Base-by-base conservation (phyloP, 1,140 invertebrate species). In the Papilio machaon region DNA sequence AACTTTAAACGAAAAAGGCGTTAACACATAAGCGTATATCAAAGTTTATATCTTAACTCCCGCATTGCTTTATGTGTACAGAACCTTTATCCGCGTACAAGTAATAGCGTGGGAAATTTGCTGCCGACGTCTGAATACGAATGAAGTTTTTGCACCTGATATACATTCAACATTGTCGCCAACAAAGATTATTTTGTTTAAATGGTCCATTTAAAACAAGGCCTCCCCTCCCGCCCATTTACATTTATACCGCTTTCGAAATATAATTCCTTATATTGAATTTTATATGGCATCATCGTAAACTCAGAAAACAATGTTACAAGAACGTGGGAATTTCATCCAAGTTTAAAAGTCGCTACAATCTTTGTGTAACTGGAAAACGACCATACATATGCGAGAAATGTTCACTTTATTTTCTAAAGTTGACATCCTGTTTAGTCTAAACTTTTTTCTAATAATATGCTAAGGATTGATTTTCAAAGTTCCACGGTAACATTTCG, bases 131-230 rank as follows among this genome's bases (percentile, higher is more conserved):
- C 82, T 88, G 91, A 91, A 92, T 92, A 89, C 85, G 85, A 91
- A 92, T 90, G 87, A 91, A 89, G 84, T 92, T 91, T 91, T 91
- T 91, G 85, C 84, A 85, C 86, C 84, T 85, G 80, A 83, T 82
- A 82, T 84, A 82, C 82, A 84, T 86, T 82, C 75, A 67, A 82
- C 82, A 83, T 73, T 85, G 75, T 81, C 13, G 58, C 60, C 60
- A 47, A 80, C 43, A 67, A 78, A 73, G 74, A 73, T 82, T 82
- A 80, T 73, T 79, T 79, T 80, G 64, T 75, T 67, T 82, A 30
- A 74, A 79, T 47, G 38, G 54, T 30, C n/a, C 74, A 47, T 52
- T 76, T 49, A 76, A 76, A 76, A 76, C 38, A 47, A 73, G 73
- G 73, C 73, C 73, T 73, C 73, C 38, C 43, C 73, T 73, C 17